Evolutionary conservation across 1,140 invertebrate genomes (phyloP).

Genomic region (Dendroctonus valens): DNA sequence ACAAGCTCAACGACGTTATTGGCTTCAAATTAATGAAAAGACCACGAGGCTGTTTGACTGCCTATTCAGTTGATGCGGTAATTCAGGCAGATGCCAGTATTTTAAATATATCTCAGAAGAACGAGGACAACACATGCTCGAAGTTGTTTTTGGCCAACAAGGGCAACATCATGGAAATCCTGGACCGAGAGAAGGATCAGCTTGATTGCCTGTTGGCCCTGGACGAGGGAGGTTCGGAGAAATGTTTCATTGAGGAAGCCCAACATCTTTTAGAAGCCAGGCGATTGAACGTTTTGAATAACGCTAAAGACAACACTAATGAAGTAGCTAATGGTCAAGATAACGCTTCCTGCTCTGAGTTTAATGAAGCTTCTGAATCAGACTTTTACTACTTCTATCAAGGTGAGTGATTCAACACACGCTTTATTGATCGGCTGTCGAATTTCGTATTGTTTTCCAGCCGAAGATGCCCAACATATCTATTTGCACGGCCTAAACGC

Average conservation of each 20-base stretch:
- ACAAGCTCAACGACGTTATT: slow-evolving; percentile 69
- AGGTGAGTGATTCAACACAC: slow-evolving; percentile 55
- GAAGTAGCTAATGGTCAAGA: no score
- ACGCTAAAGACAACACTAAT: not conserved
- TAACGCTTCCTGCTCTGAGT: no score
- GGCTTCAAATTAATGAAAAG: slow-evolving; percentile 86
- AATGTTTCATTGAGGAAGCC: slow-evolving; percentile 82
- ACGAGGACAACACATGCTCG: slow-evolving; percentile 57
- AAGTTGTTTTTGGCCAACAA: slow-evolving; percentile 75
- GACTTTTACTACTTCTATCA: slow-evolving; percentile 75
- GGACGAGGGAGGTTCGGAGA: slow-evolving; percentile 74
- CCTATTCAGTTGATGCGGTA: slow-evolving; percentile 60
- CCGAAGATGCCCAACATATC: slow-evolving; percentile 86
- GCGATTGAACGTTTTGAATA: slow-evolving; percentile 9
- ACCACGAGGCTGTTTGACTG: slow-evolving; percentile 72
- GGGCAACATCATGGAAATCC: slow-evolving; percentile 64
- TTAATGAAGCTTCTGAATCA: no score
- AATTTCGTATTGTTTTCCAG: slow-evolving; percentile 51
- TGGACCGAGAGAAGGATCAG: slow-evolving; percentile 70
- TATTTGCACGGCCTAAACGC: slow-evolving; percentile 91
- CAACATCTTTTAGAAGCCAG: slow-evolving; percentile 59
- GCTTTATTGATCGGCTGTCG: not conserved
- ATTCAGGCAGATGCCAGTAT: slow-evolving; percentile 40
- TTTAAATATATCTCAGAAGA: slow-evolving; percentile 54
- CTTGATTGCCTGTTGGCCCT: slow-evolving; percentile 64